A percentile compares a stretch with the other conserved stretches of the same genome.
These are phyloP conservation scores for Dipodomys ordii DNA, from an alignment of 2,113 vertebrate genomes.

Conservation along the genomic window DNA sequence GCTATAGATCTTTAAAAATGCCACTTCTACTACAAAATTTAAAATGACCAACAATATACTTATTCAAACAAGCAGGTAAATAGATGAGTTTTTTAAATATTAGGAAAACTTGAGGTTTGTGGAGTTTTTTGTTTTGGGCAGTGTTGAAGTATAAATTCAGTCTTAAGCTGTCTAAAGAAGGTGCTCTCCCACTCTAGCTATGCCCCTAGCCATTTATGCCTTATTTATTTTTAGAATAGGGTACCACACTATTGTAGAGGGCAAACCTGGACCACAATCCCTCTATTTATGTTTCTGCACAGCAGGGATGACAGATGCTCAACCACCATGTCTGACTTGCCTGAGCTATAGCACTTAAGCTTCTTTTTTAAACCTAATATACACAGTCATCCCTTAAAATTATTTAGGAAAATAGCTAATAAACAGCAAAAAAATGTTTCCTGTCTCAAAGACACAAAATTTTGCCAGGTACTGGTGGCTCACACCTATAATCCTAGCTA, in stretches of 20 bases:
- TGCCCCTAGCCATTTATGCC: no score
- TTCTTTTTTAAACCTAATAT: slow-evolving; percentile 26
- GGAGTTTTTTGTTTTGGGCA: neutral
- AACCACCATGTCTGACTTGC: no score
- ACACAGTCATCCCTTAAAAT: neutral
- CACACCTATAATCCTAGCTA: no score
- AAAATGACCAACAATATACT: slow-evolving; percentile 31
- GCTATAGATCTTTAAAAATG: slow-evolving; percentile 9
- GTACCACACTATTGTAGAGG: no score
- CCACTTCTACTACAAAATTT: slow-evolving; percentile 44
- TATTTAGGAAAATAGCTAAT: slow-evolving; percentile 2
- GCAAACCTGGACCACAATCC: no score
- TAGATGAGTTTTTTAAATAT: neutral
- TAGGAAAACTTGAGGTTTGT: no score
- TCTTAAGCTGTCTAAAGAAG: no score
- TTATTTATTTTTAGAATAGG: no score
- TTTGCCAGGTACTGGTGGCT: no score
- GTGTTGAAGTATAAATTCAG: neutral
- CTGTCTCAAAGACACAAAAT: neutral
- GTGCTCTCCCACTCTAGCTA: no score
- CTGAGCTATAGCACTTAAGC: neutral
- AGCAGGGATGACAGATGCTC: no score
- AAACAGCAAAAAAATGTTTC: neutral
- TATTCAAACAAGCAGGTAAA: neutral
- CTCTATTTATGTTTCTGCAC: no score